Conservation (phyloP, 2,113 vertebrate species). For the Eurypyga helias region DNA sequence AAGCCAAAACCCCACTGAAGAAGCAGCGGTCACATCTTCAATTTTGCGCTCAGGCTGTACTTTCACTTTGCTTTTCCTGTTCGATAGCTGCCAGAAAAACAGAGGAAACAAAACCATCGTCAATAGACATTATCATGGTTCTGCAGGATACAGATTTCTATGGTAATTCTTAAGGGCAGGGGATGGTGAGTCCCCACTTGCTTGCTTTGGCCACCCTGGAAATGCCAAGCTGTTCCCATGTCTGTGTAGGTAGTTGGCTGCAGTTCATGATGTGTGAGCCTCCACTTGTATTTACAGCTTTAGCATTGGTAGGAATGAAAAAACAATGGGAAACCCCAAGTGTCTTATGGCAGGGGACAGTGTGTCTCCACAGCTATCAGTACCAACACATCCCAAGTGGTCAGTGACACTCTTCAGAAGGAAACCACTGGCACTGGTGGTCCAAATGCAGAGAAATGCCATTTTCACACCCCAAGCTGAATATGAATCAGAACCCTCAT, state of each 20-base stretch:
- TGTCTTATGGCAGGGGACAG: not conserved
- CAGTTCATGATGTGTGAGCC: not conserved
- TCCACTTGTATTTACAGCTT: not conserved
- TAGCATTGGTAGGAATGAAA: not conserved
- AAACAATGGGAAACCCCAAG: rapidly evolving
- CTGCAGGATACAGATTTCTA: not conserved
- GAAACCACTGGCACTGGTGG: not conserved
- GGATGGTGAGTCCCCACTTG: not conserved
- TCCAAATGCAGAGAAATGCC: not conserved
- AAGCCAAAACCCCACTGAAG: slow-evolving; percentile 70
- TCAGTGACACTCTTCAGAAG: not conserved
- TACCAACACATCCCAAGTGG: not conserved
- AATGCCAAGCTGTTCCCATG: not conserved
- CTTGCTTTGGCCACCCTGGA: not conserved
- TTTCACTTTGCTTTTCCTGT: slow-evolving; percentile 75
- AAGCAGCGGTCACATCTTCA: slow-evolving; percentile 53
- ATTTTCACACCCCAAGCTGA: not conserved
- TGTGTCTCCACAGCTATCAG: rapidly evolving
- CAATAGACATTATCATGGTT: not conserved
- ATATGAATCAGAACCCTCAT: not conserved
- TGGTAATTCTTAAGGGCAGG: not conserved
- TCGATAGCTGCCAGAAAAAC: slow-evolving; percentile 65
- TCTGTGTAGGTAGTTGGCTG: not conserved
- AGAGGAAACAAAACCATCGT: not conserved
- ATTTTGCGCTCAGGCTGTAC: slow-evolving; percentile 31